Percentiles rank a stretch among this genome's conserved stretches.
Evolutionary conservation across 1,140 invertebrate genomes (phyloP).

Genomic region (Euglossa dilemma): DNA sequence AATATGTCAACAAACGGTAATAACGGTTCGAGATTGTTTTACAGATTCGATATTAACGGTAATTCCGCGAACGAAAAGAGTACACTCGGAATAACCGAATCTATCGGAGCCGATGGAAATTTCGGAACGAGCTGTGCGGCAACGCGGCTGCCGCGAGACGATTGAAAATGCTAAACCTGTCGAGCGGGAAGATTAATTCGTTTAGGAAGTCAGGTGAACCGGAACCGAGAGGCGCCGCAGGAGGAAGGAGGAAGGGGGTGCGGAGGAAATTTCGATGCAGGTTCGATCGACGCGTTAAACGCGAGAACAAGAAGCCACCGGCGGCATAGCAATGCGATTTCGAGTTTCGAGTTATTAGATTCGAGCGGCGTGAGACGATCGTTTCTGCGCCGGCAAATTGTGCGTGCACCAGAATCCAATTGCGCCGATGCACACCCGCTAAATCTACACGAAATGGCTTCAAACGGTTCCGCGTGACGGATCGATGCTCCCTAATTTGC

Average conservation of each 20-base stretch:
- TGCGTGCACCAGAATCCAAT: slow-evolving; percentile 11
- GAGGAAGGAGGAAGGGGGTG: too few species aligned
- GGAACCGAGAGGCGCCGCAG: neutral
- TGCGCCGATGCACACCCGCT: neutral
- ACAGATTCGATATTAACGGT: slow-evolving; percentile 6
- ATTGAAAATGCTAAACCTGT: slow-evolving; percentile 39
- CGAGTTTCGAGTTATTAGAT: slow-evolving; percentile 27
- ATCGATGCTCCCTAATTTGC: neutral
- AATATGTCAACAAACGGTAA: slow-evolving; percentile 4
- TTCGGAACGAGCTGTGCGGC: neutral
- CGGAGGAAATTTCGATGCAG: slow-evolving; percentile 10
- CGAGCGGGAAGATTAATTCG: slow-evolving; percentile 17
- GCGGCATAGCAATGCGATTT: slow-evolving; percentile 42
- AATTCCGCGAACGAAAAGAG: neutral
- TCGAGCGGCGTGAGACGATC: slow-evolving; percentile 8
- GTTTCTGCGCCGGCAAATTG: slow-evolving; percentile 19
- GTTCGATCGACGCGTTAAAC: slow-evolving; percentile 22
- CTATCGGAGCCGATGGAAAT: neutral
- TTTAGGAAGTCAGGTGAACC: neutral
- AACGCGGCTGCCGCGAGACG: neutral
- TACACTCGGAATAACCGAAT: neutral
- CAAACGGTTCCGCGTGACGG: neutral
- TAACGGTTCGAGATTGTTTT: neutral
- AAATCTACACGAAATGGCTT: neutral
- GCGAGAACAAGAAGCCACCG: slow-evolving; percentile 23